Evolutionary conservation across 2,113 vertebrate genomes (phyloP), one percentile per base, ranked within the genome.

Genomic region (Gallinago jamesoni): DNA sequence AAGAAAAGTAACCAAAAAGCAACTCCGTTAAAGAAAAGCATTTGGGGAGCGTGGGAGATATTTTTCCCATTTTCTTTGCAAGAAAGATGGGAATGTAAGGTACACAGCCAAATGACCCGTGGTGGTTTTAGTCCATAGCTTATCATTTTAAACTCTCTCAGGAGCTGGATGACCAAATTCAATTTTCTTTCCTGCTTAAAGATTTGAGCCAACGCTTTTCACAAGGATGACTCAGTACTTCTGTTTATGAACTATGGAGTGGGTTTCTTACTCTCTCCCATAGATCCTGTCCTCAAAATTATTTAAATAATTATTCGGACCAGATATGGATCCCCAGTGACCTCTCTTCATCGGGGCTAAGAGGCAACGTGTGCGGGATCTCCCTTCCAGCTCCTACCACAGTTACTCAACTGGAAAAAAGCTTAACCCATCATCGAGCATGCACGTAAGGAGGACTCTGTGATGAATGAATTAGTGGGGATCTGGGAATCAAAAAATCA

Each of bases 401-500:
- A 77, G 50, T 31, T 41, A 70, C 28, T 76, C 59, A 62, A 24
- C 22, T 50, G 63, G 67, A 74, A 77, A 87, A 76, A 77, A 3
- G 1, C 57, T 84, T 79, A 68, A 52, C 28, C 33, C 45, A 63
- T 57, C 59, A 12, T 53, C 0, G 0, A 79, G 41, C 4, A 0
- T 4, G 12, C 0, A 0, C 50, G 19, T 33, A 72, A 90, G 60
- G 20, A 75, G 56, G 57, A 56, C 33, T 91, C 30, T 87, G 17
- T 41, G 70, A 64, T 0, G 1, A 67, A 16, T 93, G 55, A 93
- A 90, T 84, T 62, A 86, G 33, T 23, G 13, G 35, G n/a, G 45
- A 95, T 41, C 63, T 43, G 78, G 70, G 70, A 80, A 95, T 77
- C 33, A 62, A 90, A 91, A 75, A 95, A 73, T 72, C 78, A 86